Conservation (phyloP, 2,797 vertebrate species). For the Malurus splendens region DNA sequence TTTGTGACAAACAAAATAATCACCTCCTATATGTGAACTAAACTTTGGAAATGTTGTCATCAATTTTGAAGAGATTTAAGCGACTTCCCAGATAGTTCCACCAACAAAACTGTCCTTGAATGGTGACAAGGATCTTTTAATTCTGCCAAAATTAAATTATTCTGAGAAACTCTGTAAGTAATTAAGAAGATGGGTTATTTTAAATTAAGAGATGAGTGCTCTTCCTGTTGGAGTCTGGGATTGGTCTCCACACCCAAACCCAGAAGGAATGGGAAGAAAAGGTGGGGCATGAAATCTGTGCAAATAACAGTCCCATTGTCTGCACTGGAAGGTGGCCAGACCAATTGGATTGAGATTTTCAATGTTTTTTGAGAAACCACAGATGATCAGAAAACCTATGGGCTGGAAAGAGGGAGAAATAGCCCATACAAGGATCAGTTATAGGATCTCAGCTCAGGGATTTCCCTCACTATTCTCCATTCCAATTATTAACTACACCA, state of each 20-base stretch:
- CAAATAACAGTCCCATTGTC: neutral
- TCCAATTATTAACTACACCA: too few relatives aligned
- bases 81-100: neutral
- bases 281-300: neutral
- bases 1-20: neutral
- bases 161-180: neutral
- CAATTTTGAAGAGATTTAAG: neutral
- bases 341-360: neutral
- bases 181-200: neutral
- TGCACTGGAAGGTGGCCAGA: neutral
- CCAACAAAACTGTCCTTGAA: neutral
- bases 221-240: neutral
- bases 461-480: neutral
- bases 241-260: neutral
- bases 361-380: neutral
- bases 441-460: neutral
- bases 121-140: neutral
- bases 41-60: neutral
- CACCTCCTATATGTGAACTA: neutral
- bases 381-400: neutral
- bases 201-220: neutral
- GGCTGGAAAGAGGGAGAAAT: neutral
- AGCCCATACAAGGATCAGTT: neutral
- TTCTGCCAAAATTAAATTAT: neutral
- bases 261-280: neutral